These are phyloP conservation scores for Drosophila ustulata DNA, from an alignment of 2,888 invertebrate genomes.

Conservation along the genomic window DNA sequence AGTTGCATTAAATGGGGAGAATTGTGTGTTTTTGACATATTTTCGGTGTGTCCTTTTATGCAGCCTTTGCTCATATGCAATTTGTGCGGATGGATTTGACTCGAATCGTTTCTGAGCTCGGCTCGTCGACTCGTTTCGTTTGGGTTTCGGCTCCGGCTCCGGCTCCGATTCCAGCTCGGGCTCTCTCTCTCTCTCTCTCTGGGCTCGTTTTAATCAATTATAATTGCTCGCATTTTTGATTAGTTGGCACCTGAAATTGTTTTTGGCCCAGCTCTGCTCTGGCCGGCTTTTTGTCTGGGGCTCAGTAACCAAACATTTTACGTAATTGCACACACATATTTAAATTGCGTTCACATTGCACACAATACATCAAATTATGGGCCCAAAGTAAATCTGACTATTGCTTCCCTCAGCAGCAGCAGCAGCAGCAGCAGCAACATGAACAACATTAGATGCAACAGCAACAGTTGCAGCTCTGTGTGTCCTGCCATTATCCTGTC, in stretches of 20 bases:
- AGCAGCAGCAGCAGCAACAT: conserved; percentile 9
- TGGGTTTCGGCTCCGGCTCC: neutral
- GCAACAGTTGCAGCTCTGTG: conserved; percentile 14
- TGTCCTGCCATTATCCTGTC: neutral
- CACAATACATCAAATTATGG: conserved; percentile 74
- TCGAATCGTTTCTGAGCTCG: neutral
- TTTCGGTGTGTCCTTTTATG: conserved; percentile 16
- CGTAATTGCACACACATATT: conserved; percentile 77
- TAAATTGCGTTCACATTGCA: conserved; percentile 69
- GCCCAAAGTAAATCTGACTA: conserved; percentile 50
- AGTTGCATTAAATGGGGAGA: neutral
- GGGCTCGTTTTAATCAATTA: conserved; percentile 75
- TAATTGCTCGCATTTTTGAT: conserved; percentile 78
- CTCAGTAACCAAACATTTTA: conserved; percentile 67
- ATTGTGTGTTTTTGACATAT: conserved; percentile 1
- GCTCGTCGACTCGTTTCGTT: neutral
- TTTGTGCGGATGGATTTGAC: conserved; percentile 7
- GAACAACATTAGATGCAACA: conserved; percentile 1
- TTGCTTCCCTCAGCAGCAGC: conserved; percentile 26
- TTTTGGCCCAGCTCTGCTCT: conserved; percentile 22
- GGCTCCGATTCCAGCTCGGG: neutral
- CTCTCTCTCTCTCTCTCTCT: neutral
- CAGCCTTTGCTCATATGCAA: conserved; percentile 10
- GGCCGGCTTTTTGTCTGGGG: neutral
- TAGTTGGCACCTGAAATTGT: conserved; percentile 74